These are phyloP conservation scores for Pterois miles DNA, from an alignment of 2,797 vertebrate genomes.

Conservation along the genomic window DNA sequence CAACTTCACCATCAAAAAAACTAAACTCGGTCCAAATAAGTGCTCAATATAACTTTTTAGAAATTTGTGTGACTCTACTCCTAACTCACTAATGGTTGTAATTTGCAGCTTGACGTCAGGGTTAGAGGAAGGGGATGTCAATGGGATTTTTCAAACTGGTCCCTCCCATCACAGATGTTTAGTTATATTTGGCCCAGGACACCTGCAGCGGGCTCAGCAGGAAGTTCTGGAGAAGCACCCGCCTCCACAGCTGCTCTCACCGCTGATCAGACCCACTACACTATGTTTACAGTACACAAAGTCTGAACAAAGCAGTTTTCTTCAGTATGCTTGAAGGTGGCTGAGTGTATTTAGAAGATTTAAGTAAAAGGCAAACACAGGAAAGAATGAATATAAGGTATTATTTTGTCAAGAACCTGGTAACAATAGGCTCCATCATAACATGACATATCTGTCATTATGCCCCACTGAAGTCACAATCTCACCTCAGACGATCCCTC, in stretches of 20 bases:
- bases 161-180: conserved; percentile 57
- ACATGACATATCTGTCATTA: background rate
- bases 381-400: background rate
- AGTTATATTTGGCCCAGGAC: conserved; percentile 49
- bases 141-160: background rate
- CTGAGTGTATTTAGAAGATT: background rate
- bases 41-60: background rate
- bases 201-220: conserved; percentile 54
- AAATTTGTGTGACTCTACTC: background rate
- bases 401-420: background rate
- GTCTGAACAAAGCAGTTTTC: background rate
- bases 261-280: conserved; percentile 1
- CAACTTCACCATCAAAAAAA: too few relatives aligned
- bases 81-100: background rate
- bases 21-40: background rate
- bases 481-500: background rate
- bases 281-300: background rate
- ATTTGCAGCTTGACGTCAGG: conserved; percentile 4
- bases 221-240: conserved; percentile 43
- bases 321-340: background rate
- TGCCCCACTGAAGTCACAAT: conserved; percentile 8
- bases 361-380: background rate
- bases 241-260: conserved; percentile 33
- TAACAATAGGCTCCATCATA: background rate
- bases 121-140: background rate